Evolutionary conservation across 2,888 invertebrate genomes (phyloP).

Genomic region (Lypha dubia): DNA sequence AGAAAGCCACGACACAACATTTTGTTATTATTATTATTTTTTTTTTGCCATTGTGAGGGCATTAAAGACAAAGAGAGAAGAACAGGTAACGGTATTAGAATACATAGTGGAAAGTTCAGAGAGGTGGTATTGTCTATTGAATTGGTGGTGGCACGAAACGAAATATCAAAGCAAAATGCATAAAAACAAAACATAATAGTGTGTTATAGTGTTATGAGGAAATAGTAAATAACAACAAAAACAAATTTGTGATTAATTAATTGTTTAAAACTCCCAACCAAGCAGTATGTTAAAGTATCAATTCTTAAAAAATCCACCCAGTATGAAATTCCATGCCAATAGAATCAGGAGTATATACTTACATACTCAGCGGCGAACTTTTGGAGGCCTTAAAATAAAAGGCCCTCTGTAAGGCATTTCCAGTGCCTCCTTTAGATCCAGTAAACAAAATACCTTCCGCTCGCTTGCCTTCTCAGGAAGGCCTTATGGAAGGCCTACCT

Average conservation of each 20-base stretch:
- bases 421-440: too few species aligned
- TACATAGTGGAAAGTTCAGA: conserved; percentile 19
- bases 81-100: conserved; percentile 5
- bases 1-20: conserved; percentile 71
- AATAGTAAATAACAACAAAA: not conserved
- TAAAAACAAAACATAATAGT: conserved; percentile 29
- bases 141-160: conserved; percentile 31
- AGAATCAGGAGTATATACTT: too few species aligned
- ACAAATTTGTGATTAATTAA: conserved; percentile 29
- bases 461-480: too few species aligned
- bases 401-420: too few species aligned
- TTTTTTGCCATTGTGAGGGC: not conserved
- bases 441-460: too few species aligned
- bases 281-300: conserved; percentile 1
- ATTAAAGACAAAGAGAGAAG: conserved; percentile 12
- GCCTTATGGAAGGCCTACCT: too few species aligned
- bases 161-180: conserved; percentile 39
- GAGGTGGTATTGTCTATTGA: not conserved
- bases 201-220: conserved; percentile 27
- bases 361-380: too few species aligned
- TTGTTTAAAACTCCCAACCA: not conserved
- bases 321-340: too few species aligned
- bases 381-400: too few species aligned
- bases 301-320: not conserved
- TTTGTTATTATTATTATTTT: conserved; percentile 12